Conservation (phyloP, 2,113 vertebrate species). For the Platysternon megacephalum region DNA sequence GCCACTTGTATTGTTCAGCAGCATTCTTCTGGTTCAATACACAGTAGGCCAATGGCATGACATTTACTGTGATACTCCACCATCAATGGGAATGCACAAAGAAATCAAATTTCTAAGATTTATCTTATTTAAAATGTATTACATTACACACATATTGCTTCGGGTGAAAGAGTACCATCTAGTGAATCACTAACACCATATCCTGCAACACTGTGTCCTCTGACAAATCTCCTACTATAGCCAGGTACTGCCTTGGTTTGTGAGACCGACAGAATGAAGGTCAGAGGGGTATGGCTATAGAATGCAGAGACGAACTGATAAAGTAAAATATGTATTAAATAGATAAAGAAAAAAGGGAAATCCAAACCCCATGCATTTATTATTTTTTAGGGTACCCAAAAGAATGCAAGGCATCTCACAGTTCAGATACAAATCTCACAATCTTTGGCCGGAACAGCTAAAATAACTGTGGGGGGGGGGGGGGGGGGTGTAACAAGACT, state of each 20-base stretch:
- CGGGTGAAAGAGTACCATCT: not conserved
- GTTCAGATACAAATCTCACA: not conserved
- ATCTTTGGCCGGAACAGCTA: not conserved
- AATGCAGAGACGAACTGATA: not conserved
- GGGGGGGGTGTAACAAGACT: not conserved
- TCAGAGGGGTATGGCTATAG: not conserved
- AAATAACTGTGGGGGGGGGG: accelerated
- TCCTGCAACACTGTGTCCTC: not conserved
- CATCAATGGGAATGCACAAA: not conserved
- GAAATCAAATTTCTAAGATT: not conserved
- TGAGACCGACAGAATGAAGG: not conserved
- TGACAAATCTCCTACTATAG: not conserved
- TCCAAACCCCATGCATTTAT: not conserved
- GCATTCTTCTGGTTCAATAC: not conserved
- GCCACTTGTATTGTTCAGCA: not conserved
- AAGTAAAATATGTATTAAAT: too few relatives aligned
- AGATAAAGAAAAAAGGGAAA: not conserved
- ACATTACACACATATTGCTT: not conserved
- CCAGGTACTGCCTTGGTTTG: too few relatives aligned
- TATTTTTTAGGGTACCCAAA: not conserved
- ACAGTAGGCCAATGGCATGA: accelerated
- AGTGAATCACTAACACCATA: not conserved
- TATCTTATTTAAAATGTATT: not conserved
- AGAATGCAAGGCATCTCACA: not conserved
- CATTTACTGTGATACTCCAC: not conserved